Evolutionary conservation across 2,888 invertebrate genomes (phyloP).

Genomic region (Bimastos eiseni): DNA sequence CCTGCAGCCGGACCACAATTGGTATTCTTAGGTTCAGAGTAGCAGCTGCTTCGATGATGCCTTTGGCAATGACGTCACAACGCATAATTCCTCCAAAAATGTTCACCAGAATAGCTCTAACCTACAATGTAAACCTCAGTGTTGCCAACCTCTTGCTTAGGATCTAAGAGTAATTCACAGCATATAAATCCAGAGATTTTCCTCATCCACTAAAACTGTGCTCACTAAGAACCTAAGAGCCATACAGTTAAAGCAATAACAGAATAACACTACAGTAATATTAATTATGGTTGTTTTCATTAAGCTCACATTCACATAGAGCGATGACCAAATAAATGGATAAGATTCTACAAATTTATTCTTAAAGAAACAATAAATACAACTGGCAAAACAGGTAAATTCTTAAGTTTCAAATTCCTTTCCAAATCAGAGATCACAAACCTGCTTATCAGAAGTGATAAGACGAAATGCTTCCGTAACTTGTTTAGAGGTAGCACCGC

Average conservation of each 20-base stretch:
- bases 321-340: neutral
- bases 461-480: constrained; percentile 97
- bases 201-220: neutral
- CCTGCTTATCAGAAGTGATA: constrained; percentile 81
- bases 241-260: neutral
- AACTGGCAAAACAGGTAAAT: neutral
- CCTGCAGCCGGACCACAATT: constrained; percentile 90
- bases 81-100: constrained; percentile 98
- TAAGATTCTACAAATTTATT: neutral
- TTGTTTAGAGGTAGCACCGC: constrained; percentile 84
- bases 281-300: neutral
- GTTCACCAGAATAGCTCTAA: constrained; percentile 89
- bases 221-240: neutral
- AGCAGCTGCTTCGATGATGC: constrained; percentile 89
- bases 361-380: neutral
- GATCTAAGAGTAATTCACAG: neutral
- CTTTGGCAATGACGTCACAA: constrained; percentile 94
- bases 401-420: neutral
- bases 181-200: too few species aligned
- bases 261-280: neutral
- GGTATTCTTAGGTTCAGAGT: constrained; percentile 88
- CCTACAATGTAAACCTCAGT: constrained; percentile 63
- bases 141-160: neutral
- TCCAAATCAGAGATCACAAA: constrained; percentile 33
- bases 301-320: neutral